Conservation (phyloP, 2,113 vertebrate species). For the Amazona vittata region DNA sequence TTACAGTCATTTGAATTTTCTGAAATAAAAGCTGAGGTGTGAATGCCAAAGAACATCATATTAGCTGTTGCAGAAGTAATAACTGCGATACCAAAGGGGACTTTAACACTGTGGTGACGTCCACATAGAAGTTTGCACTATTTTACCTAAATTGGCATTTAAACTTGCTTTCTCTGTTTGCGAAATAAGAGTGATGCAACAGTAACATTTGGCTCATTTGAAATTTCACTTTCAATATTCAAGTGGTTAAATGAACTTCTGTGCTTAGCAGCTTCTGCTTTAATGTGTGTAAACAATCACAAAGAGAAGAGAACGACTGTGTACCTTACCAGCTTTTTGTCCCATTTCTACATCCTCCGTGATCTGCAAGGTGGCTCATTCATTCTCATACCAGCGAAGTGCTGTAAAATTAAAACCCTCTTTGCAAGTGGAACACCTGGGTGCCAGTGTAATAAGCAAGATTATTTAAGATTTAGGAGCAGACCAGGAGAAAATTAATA, state of each 20-base stretch:
- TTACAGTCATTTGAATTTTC: neutral
- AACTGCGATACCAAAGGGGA: neutral
- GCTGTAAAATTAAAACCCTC: neutral
- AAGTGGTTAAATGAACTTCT: neutral
- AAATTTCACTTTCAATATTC: neutral
- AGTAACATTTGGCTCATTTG: neutral
- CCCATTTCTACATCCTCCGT: neutral
- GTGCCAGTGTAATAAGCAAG: neutral
- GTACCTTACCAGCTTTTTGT: neutral
- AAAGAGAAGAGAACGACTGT: neutral
- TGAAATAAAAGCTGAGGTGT: neutral
- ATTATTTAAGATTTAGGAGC: neutral
- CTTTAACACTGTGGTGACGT: neutral
- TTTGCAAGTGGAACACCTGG: neutral
- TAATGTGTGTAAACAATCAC: neutral
- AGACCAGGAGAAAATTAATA: neutral
- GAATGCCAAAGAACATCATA: neutral
- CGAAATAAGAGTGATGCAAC: neutral
- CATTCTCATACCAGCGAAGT: fast-evolving
- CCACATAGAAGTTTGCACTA: neutral
- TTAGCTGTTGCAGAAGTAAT: neutral
- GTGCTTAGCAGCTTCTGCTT: neutral
- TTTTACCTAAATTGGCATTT: neutral
- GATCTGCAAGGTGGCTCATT: neutral
- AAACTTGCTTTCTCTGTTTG: neutral